Evolutionary conservation across 2,797 vertebrate species (phyloP), one percentile per base, ranked within the genome.

Genomic region (Pipistrellus pipistrellus): DNA sequence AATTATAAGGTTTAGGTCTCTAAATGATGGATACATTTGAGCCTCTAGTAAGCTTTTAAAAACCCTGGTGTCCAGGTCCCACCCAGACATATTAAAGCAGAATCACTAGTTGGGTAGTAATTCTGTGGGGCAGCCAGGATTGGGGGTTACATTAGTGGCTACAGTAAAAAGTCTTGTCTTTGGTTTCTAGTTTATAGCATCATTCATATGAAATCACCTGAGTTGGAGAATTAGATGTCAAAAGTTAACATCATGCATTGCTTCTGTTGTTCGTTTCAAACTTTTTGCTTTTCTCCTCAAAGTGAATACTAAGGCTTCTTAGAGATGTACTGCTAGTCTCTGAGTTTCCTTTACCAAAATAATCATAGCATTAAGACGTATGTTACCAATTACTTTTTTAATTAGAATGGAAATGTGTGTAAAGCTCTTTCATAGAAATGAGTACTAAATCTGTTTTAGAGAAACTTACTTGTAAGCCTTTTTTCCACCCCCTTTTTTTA

Each of bases 331-430:
- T 96, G 68, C 57, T 91, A 90, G 48, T 44, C 66, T 97, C 86
- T 90, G 84, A 68, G 23, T 94, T 96, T 96, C 87, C 91, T 86
- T 94, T 68, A 83, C 87, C 84, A 96, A 95, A 97, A 93, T 96
- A 94, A 57, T 96, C 96, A 86, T 72, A 97, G 86, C 94, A 96
- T 71, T 95, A 96, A 88, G 94, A 90, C 17, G 30, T 77, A 92
- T 88, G 88, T 51, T 96, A 89, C 75, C 95, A 97, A 96, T 95
- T 96, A 93, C 92, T 96, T 25, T 94, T 97, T 96, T 97, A 96
- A 95, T 97, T 97, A 95, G 57, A 95, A 73, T 69, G 96, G 92
- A 97, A 98, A 96, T 95, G 44, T 88, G 88, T 91, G 71, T 95
- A 90, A 92, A 96, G 94, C 92, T 97, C 80, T 93, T 95, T 94